Evolutionary conservation across 1,140 invertebrate genomes (phyloP).

Genomic region (Pogonognathellus flavescens): DNA sequence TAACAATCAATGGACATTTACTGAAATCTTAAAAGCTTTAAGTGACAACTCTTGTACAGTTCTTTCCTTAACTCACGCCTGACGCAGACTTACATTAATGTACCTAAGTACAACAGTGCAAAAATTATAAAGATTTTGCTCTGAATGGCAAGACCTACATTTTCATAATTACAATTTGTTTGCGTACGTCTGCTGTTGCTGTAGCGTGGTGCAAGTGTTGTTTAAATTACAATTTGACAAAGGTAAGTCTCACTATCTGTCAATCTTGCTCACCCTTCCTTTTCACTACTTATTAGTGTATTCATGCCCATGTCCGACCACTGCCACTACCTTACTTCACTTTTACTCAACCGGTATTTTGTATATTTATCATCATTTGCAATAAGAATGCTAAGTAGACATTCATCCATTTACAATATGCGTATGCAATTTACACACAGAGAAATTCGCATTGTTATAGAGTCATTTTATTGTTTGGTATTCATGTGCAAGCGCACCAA

Average conservation of each 20-base stretch:
- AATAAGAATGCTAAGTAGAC: background rate
- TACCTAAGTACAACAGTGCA: too few species aligned
- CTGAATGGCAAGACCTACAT: slow-evolving; percentile 20
- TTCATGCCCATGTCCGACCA: background rate
- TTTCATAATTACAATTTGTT: slow-evolving; percentile 17
- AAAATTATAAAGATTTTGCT: background rate
- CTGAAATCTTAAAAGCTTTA: background rate
- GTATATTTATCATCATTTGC: slow-evolving; percentile 14
- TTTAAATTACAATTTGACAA: background rate
- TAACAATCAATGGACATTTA: background rate
- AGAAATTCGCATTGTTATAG: background rate
- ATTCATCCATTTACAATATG: too few species aligned
- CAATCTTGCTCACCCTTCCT: slow-evolving; percentile 25
- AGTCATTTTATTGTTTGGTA: background rate
- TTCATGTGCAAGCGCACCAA: background rate
- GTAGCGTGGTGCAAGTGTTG: background rate
- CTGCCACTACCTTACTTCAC: background rate
- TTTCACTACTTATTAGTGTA: slow-evolving; percentile 1
- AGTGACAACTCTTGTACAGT: background rate
- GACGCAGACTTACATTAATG: background rate
- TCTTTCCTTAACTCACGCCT: background rate
- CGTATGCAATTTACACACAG: background rate
- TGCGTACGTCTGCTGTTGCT: background rate
- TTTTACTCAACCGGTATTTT: background rate
- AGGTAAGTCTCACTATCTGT: background rate